phyloP scores from a whole-genome alignment of 2,888 invertebrate genomes.

The Cantharis flavilabris region DNA sequence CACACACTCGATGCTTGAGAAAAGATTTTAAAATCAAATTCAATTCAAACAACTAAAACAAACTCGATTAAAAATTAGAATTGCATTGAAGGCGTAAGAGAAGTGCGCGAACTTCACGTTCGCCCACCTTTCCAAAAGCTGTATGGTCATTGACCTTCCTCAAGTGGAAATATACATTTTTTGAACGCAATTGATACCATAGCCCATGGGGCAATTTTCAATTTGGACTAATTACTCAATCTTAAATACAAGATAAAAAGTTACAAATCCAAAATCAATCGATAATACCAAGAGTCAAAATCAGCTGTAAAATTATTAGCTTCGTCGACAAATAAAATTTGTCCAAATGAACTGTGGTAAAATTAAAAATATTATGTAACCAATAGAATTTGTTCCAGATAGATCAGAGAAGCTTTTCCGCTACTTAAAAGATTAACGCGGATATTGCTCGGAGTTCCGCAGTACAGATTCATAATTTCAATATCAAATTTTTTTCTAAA shows the following conservation, averaged over 20 bases:
- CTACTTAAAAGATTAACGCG: not conserved
- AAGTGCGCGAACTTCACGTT: not conserved
- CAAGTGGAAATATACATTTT: not conserved
- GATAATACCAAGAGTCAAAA: not conserved
- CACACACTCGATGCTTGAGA: not conserved
- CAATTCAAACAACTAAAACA: not conserved
- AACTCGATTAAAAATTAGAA: not conserved
- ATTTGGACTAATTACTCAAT: not conserved
- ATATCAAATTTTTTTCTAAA: not conserved
- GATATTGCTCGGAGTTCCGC: not conserved
- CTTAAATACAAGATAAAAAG: not conserved
- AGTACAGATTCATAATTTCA: no score
- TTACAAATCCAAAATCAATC: no score
- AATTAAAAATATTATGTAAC: no score
- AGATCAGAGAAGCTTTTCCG: no score
- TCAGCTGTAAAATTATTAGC: not conserved
- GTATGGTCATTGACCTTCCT: not conserved
- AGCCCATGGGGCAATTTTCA: not conserved
- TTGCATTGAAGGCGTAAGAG: not conserved
- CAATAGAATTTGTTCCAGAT: no score
- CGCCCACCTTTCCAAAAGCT: not conserved
- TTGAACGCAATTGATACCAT: not conserved
- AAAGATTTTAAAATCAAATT: not conserved
- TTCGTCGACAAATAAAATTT: not conserved
- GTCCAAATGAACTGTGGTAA: no score